phyloP scores from a whole-genome alignment of 2,113 vertebrate species.

The Lates calcarifer region DNA sequence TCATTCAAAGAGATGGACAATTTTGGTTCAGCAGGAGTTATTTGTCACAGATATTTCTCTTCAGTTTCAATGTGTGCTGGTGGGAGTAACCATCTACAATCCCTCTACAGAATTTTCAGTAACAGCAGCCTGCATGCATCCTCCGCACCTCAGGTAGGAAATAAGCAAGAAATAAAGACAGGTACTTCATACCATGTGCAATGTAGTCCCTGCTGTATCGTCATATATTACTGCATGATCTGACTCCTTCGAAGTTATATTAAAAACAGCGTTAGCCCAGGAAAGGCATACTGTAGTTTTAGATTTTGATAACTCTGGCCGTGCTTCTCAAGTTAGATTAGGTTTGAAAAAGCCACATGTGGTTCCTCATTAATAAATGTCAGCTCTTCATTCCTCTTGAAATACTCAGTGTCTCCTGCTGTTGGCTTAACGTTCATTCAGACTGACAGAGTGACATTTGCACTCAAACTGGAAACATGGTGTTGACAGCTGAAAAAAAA shows the following conservation, averaged over 20 bases:
- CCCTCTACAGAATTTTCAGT: slow-evolving; percentile 25
- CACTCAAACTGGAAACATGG: slow-evolving; percentile 48
- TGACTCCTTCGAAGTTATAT: slow-evolving; percentile 21
- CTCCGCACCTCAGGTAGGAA: slow-evolving; percentile 27
- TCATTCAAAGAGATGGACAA: slow-evolving; percentile 61
- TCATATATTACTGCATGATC: not conserved
- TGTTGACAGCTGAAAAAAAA: slow-evolving; percentile 48
- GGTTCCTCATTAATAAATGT: slow-evolving; percentile 60
- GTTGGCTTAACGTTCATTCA: slow-evolving; percentile 58
- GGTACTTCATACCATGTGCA: slow-evolving; percentile 5
- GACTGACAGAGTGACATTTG: slow-evolving; percentile 63
- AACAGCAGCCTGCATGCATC: slow-evolving; percentile 35
- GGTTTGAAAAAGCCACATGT: slow-evolving; percentile 36
- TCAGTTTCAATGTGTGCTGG: slow-evolving; percentile 41
- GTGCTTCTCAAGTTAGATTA: slow-evolving; percentile 22
- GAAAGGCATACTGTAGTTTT: not conserved
- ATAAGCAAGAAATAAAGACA: slow-evolving; percentile 19
- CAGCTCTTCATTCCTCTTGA: slow-evolving; percentile 47
- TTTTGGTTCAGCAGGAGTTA: slow-evolving; percentile 64
- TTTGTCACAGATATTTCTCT: slow-evolving; percentile 70
- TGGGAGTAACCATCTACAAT: slow-evolving; percentile 46
- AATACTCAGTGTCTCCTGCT: slow-evolving; percentile 37
- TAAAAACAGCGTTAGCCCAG: not conserved
- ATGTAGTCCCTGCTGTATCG: not conserved
- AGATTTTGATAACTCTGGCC: not conserved